phyloP scores from a whole-genome alignment of 2,113 vertebrate species.

The Pachypanchax playfairii region DNA sequence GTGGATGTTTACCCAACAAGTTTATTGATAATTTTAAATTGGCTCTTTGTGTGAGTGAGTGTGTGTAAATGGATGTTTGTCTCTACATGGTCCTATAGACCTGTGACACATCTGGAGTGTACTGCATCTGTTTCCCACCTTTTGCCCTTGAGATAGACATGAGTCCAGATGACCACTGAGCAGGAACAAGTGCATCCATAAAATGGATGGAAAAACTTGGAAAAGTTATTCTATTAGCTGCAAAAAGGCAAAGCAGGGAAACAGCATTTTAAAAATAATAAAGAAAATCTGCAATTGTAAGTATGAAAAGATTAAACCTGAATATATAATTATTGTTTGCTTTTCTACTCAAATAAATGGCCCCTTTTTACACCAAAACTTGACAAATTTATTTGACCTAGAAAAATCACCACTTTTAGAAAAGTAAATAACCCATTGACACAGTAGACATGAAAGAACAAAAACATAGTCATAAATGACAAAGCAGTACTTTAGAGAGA shows the following conservation, averaged over 20 bases:
- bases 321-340: background rate
- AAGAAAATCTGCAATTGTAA: background rate
- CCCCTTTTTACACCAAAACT: conserved; percentile 13
- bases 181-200: conserved; percentile 27
- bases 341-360: conserved; percentile 3
- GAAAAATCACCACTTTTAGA: background rate
- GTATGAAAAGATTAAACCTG: background rate
- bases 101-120: too few species aligned
- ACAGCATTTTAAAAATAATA: too few species aligned
- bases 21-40: background rate
- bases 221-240: conserved; percentile 38
- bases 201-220: too few species aligned
- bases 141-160: too few species aligned
- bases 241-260: conserved; percentile 1
- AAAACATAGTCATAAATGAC: conserved; percentile 2
- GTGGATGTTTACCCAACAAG: conserved; percentile 10
- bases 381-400: conserved; percentile 6
- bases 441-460: conserved; percentile 8
- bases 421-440: background rate
- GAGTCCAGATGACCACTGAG: conserved; percentile 22
- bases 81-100: too few species aligned
- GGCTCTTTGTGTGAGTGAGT: too few species aligned
- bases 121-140: background rate
- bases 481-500: conserved; percentile 4
- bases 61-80: too few species aligned